Conservation (phyloP, 2,888 invertebrate genomes). For the Tenodera sinensis region DNA sequence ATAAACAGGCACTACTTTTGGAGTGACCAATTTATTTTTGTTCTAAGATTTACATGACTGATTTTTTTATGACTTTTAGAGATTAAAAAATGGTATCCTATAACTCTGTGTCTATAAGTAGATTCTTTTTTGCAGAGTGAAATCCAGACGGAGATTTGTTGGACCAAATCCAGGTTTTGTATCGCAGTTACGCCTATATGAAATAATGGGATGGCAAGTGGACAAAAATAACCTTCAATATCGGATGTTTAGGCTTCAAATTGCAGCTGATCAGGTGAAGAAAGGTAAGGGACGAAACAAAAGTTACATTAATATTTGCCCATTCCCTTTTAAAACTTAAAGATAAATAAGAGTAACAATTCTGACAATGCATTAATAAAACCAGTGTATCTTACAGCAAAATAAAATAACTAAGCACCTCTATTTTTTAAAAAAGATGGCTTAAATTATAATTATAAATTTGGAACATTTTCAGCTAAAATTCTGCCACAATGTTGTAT, state of each 20-base stretch:
- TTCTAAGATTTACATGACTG: too few species aligned
- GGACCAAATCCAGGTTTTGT: conserved; percentile 79
- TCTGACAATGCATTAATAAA: too few species aligned
- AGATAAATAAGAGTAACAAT: too few species aligned
- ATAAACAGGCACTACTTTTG: too few species aligned
- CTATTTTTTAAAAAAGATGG: too few species aligned
- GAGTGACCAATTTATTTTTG: too few species aligned
- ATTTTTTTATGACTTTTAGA: not conserved
- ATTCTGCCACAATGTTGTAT: conserved; percentile 75
- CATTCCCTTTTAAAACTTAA: too few species aligned
- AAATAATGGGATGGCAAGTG: conserved; percentile 70
- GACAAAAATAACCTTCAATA: conserved; percentile 70
- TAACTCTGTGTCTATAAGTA: not conserved
- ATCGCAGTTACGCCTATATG: conserved; percentile 72
- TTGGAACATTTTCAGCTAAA: conserved; percentile 54
- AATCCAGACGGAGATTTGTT: conserved; percentile 66
- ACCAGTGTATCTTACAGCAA: too few species aligned
- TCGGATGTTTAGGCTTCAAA: conserved; percentile 67
- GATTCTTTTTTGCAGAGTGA: conserved; percentile 49
- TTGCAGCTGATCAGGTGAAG: conserved; percentile 76
- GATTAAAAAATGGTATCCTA: not conserved
- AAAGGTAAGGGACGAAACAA: conserved; percentile 52
- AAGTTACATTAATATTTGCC: too few species aligned
- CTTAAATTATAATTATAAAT: too few species aligned
- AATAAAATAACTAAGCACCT: too few species aligned